Conservation (phyloP, 2,113 vertebrate species). For the Brienomyrus brachyistius region DNA sequence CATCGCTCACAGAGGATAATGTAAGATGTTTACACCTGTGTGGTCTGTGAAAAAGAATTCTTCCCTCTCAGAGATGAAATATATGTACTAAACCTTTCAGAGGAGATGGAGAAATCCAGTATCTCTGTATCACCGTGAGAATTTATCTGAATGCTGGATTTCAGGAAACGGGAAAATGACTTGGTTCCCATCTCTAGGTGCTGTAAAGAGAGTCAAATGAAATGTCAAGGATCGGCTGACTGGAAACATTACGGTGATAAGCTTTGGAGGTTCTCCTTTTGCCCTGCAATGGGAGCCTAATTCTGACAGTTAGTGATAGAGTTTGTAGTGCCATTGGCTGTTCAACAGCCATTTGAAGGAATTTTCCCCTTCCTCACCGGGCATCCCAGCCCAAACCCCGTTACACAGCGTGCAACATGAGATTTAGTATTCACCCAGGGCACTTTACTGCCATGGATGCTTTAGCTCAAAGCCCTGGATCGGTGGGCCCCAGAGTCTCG, state of each 20-base stretch:
- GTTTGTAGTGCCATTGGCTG: neutral
- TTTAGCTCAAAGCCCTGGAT: constrained; percentile 37
- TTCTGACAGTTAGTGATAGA: neutral
- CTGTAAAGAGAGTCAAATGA: neutral
- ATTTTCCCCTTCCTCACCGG: neutral
- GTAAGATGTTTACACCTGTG: neutral
- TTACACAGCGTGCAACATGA: constrained; percentile 10
- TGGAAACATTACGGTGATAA: neutral
- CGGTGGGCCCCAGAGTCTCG: constrained; percentile 19
- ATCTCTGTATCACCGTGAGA: neutral
- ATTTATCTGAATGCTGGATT: neutral
- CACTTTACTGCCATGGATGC: constrained; percentile 9
- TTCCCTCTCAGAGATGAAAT: neutral
- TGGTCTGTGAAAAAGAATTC: neutral
- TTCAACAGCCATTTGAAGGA: neutral
- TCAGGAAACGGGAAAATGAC: neutral
- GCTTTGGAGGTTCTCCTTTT: neutral
- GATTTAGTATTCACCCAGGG: constrained; percentile 9
- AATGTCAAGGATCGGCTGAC: neutral
- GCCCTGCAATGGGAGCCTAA: neutral
- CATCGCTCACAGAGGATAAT: neutral
- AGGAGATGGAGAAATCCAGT: neutral
- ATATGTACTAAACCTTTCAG: neutral
- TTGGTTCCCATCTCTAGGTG: too few species aligned
- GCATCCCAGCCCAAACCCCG: neutral